Conservation (phyloP, 2,113 vertebrate species). For the Heterotis niloticus region DNA sequence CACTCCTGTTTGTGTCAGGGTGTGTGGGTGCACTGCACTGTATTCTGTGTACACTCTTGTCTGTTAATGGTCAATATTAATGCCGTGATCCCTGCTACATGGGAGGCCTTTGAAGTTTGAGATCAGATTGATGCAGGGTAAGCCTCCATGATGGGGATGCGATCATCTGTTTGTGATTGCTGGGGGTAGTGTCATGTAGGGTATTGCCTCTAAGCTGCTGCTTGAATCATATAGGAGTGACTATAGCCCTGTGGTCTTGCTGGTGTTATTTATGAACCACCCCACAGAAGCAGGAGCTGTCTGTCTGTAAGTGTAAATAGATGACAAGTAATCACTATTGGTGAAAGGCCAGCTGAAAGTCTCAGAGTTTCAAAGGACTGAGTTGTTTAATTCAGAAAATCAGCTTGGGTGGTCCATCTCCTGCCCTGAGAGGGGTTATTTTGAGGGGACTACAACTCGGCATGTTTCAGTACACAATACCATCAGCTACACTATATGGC, state of each 20-base stretch:
- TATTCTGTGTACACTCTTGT: constrained; percentile 8
- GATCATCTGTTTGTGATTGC: background rate
- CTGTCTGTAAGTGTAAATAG: background rate
- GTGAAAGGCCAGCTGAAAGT: background rate
- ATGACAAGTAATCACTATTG: background rate
- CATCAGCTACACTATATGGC: too few species aligned
- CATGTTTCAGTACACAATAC: too few species aligned
- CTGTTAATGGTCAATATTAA: constrained; percentile 29
- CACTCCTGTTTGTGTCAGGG: background rate
- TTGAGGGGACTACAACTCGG: too few species aligned
- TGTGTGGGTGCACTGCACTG: background rate
- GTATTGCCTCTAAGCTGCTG: constrained; percentile 2
- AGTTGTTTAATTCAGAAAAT: too few species aligned
- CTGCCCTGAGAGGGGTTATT: too few species aligned
- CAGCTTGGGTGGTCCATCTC: too few species aligned
- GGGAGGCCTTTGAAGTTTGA: constrained; percentile 46
- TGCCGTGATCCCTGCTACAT: constrained; percentile 36
- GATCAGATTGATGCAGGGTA: constrained; percentile 37
- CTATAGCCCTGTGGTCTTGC: background rate
- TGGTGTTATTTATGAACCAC: too few species aligned
- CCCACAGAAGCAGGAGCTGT: too few species aligned
- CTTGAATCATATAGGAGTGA: constrained; percentile 11
- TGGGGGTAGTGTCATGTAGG: background rate
- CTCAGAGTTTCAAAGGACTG: too few species aligned
- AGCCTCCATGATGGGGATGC: background rate